Base-by-base conservation (phyloP, 2,113 vertebrate species). In the Alethe castanea region DNA sequence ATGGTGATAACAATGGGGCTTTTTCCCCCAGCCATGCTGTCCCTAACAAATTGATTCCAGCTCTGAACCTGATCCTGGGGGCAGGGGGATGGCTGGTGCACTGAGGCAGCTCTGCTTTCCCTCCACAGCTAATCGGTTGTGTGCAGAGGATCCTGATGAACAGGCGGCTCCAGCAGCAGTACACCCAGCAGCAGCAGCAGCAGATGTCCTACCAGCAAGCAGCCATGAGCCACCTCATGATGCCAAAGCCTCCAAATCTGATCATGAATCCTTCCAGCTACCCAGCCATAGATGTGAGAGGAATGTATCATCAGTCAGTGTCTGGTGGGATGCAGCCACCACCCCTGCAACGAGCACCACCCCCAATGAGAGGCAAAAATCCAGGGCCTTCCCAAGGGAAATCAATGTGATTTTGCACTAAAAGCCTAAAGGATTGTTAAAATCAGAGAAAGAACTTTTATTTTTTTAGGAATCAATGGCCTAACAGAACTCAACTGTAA, bases 101-200 rank as follows among this genome's bases (percentile, higher is more conserved):
- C 94, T 95, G 56, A 36, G 76, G 50, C 93, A 73, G 70, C 95
- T 97, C 90, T 86, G 28, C 94, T 95, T 85, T 97, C 94, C 95
- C 90, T 97, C 19, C 96, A 7, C 98, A 99, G 99, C 91, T 99
- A 47, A 99, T 99, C 98, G 98, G 99, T 94, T 99, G 98, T 50
- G 99, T 99, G 70, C 99, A 99, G 97, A 98, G 99, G 98, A 99
- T 99, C 96, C 98, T 99, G 57, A 98, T 98, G 98, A 99, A 99
- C 98, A 97, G 99, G 93, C 98, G 99, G 95, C 98, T 99, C n/a
- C 99, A 99, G 96, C 99, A 99, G 52, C 98, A 98, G 91, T 98
- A 98, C 96, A 98, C 82, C 96, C 98, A 98, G 94, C 98, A 98
- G 92, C 98, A 98, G 11, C 98, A 98, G 97, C 99, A 99, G 97